A percentile compares a stretch with the other conserved stretches of the same genome.
These are phyloP conservation scores for Globicephala melas DNA, from an alignment of 2,113 vertebrate species.

Conservation along the genomic window DNA sequence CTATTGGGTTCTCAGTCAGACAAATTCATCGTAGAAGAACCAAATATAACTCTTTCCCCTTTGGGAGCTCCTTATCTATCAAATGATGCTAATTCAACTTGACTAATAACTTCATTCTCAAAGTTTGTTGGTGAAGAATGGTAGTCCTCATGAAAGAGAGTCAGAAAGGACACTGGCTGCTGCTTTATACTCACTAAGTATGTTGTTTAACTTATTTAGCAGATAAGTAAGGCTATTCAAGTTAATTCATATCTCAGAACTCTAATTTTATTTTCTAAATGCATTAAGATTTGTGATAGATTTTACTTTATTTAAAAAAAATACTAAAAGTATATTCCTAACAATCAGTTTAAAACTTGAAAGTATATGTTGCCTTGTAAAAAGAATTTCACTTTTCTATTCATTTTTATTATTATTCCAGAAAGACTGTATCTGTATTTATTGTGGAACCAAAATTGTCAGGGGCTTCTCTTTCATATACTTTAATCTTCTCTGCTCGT, in stretches of 20 bases:
- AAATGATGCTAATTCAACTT: background rate
- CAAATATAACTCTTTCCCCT: background rate
- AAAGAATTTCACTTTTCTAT: background rate
- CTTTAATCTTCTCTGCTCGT: background rate
- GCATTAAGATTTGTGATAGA: background rate
- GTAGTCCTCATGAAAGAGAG: background rate
- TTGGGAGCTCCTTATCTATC: background rate
- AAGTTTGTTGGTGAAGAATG: background rate
- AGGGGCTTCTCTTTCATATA: background rate
- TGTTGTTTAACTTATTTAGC: background rate
- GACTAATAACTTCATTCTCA: background rate
- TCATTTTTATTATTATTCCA: background rate
- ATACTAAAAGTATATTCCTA: background rate
- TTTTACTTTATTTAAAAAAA: background rate
- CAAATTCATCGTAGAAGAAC: constrained; percentile 16
- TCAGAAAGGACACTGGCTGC: background rate
- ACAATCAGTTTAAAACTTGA: background rate
- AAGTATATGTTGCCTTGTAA: background rate
- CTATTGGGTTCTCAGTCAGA: constrained; percentile 4
- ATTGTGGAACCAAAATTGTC: background rate
- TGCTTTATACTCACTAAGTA: background rate
- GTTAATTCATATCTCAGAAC: background rate
- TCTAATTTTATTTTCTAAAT: background rate
- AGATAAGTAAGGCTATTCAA: background rate
- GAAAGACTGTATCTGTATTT: background rate